A percentile compares a stretch with the other conserved stretches of the same genome.
Conservation (phyloP, 2,888 invertebrate species). For the Heteropelma amictum region DNA sequence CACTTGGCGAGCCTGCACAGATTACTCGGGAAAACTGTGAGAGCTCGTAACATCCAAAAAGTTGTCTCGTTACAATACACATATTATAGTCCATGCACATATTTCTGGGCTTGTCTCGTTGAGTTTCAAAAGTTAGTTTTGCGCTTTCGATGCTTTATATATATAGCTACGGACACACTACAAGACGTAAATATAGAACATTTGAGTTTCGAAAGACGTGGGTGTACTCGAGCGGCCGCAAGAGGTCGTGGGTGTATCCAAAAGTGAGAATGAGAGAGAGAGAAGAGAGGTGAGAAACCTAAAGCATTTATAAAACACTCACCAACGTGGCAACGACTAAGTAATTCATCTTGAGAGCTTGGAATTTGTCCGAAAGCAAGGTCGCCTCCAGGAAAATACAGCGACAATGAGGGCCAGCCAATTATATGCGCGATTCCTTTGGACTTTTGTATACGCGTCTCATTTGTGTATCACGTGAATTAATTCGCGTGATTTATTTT, state of each 20-base stretch:
- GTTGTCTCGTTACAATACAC: neutral
- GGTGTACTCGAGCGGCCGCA: slow-evolving; percentile 11
- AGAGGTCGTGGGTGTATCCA: no score
- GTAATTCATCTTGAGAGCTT: slow-evolving; percentile 44
- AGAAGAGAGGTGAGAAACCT: slow-evolving; percentile 21
- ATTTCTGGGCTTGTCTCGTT: neutral
- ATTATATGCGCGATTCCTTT: slow-evolving; percentile 14
- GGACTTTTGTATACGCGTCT: slow-evolving; percentile 3
- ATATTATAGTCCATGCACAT: neutral
- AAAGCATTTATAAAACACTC: slow-evolving; percentile 35
- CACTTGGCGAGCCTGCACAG: neutral
- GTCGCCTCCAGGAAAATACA: slow-evolving; percentile 36
- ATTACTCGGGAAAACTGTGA: neutral
- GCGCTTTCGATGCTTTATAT: slow-evolving; percentile 8
- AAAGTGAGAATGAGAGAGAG: slow-evolving; percentile 1
- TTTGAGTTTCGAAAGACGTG: slow-evolving; percentile 20
- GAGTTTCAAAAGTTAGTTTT: slow-evolving; percentile 24
- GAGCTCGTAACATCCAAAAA: neutral
- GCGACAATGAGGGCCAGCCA: neutral
- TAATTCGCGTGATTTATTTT: slow-evolving; percentile 21
- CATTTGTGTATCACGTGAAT: slow-evolving; percentile 8
- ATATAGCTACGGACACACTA: neutral
- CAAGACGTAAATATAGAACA: slow-evolving; percentile 42
- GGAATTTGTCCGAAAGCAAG: slow-evolving; percentile 29
- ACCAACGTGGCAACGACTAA: slow-evolving; percentile 30